Percentiles rank a stretch among this genome's conserved stretches.
phyloP scores from a whole-genome alignment of 2,888 invertebrate species.

The Biston stratarius region DNA sequence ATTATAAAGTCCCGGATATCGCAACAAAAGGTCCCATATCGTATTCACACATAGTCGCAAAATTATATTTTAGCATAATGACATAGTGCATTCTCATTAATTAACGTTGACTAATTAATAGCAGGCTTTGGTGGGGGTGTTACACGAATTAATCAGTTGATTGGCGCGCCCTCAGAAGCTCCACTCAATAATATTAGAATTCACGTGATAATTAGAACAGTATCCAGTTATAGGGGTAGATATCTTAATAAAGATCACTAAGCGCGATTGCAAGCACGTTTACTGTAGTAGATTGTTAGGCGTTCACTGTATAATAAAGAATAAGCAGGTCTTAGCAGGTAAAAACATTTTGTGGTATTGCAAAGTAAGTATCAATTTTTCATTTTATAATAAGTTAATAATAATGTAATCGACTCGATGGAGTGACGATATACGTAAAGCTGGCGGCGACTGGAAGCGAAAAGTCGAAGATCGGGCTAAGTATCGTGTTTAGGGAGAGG shows the following conservation, averaged over 20 bases:
- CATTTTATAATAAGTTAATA: no score
- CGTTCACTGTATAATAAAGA: no score
- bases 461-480: no score
- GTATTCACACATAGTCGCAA: constrained; percentile 23
- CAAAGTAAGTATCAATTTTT: no score
- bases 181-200: constrained; percentile 40
- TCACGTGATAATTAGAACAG: background rate
- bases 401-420: no score
- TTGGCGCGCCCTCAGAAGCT: constrained; percentile 54
- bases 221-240: background rate
- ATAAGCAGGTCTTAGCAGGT: no score
- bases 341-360: no score
- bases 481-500: no score
- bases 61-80: constrained; percentile 40
- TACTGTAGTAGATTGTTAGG: background rate
- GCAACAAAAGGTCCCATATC: constrained; percentile 24
- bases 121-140: constrained; percentile 73
- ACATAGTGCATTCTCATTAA: constrained; percentile 70
- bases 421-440: no score
- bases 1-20: constrained; percentile 14
- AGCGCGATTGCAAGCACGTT: background rate
- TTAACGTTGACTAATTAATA: constrained; percentile 79
- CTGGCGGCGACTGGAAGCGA: no score
- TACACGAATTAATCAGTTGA: constrained; percentile 77
- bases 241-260: background rate